Evolutionary conservation across 2,113 vertebrate genomes (phyloP).

Genomic region (Balaeniceps rex): DNA sequence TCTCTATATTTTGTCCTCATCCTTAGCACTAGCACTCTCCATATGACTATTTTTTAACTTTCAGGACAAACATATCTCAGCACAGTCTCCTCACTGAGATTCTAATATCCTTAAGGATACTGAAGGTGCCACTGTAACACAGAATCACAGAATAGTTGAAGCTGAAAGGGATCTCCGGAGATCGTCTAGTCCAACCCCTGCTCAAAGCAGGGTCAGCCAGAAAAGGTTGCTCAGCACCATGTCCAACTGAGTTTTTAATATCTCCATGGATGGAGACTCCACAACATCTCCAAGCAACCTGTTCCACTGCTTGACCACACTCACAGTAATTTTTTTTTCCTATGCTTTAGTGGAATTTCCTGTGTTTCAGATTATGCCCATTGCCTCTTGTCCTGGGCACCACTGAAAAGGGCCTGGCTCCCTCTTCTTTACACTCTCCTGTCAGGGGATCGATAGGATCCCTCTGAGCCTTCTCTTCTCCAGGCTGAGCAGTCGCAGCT

Average conservation of each 20-base stretch:
- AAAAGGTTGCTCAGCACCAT: neutral
- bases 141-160: neutral
- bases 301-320: neutral
- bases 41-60: neutral
- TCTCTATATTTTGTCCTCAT: neutral
- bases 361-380: neutral
- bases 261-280: neutral
- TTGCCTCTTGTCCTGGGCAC: neutral
- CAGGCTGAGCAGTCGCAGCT: neutral
- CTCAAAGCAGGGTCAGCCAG: neutral
- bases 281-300: neutral
- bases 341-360: neutral
- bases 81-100: neutral
- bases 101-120: neutral
- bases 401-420: neutral
- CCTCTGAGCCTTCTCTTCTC: neutral
- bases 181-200: accelerated
- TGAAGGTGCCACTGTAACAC: neutral
- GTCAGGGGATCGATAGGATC: neutral
- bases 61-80: neutral
- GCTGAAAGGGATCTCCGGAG: neutral
- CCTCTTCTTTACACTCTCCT: neutral
- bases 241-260: neutral
- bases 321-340: neutral
- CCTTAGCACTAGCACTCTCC: neutral